Evolutionary conservation across 2,797 vertebrate genomes (phyloP).

Genomic region (Enteromius paludinosus): DNA sequence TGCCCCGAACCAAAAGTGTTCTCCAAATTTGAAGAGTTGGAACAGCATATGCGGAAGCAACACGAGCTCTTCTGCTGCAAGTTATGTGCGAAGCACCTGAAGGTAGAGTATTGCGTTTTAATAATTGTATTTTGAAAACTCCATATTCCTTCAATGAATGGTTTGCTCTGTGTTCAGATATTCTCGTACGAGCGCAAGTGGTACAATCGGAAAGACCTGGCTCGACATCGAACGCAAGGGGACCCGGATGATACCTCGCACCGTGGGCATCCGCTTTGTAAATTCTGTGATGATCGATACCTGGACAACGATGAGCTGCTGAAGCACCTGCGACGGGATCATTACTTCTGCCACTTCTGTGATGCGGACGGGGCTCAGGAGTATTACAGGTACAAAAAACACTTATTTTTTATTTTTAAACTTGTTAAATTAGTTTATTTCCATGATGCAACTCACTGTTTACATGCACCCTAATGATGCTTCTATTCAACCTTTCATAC

Average conservation of each 20-base stretch:
- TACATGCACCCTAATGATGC: neutral
- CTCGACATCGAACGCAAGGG: slow-evolving; percentile 91
- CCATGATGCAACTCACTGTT: neutral
- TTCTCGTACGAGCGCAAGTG: slow-evolving; percentile 94
- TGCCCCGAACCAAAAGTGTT: slow-evolving; percentile 89
- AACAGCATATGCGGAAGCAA: slow-evolving; percentile 96
- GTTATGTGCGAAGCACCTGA: slow-evolving; percentile 92
- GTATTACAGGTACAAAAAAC: slow-evolving; percentile 86
- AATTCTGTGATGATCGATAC: slow-evolving; percentile 96
- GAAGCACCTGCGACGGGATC: slow-evolving; percentile 93
- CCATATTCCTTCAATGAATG: neutral
- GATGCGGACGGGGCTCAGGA: slow-evolving; percentile 96
- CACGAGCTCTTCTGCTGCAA: slow-evolving; percentile 97
- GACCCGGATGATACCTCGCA: slow-evolving; percentile 97
- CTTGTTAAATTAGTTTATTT: neutral
- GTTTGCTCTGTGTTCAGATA: slow-evolving; percentile 76
- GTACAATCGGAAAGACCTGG: slow-evolving; percentile 97
- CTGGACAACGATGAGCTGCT: slow-evolving; percentile 96
- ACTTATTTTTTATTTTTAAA: neutral
- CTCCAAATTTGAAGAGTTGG: slow-evolving; percentile 88
- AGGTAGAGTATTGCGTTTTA: slow-evolving; percentile 76
- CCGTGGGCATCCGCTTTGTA: slow-evolving; percentile 95
- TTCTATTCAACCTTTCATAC: neutral
- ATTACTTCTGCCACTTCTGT: slow-evolving; percentile 98
- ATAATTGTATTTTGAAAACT: neutral